Evolutionary conservation across 1,140 invertebrate species (phyloP), one percentile per base, ranked within the genome.

Genomic region (Lordiphosa clarofinis): DNA sequence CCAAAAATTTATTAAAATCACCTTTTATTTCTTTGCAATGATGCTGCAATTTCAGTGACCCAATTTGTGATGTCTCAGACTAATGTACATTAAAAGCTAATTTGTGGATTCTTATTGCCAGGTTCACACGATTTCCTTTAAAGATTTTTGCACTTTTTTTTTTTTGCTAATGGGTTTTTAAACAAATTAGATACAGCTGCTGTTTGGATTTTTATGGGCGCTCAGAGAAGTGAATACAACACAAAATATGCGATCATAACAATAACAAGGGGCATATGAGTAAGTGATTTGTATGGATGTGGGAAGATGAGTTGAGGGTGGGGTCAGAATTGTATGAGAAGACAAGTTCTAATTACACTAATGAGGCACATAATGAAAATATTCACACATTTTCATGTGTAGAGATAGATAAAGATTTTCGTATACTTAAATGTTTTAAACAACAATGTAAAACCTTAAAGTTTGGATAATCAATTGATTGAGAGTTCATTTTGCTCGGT

Each of bases 141-240:
- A 73, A 56, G 65, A 65, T 53, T 53, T 56, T 50, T 79, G 59
- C 74, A 79, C 56, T 75, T 60, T 63, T 61, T 43, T 56, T 76
- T 15, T n/a, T 24, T 39, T 28, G 15, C 37, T 52, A 76, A 82
- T 84, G 59, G 67, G 44, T 57, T 59, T 68, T 68, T 47, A 73
- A 84, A 61, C 68, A 72, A 82, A 76, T 82, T 82, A 73, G 78
- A 58, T 39, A 64, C 63, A 76, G 76, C 76, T 82, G 76, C 76
- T 76, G 72, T 59, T 73, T 49, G 33, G 48, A 24, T 38, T 44
- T 66, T 60, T 73, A 61, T 60, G 55, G 47, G 46, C 11, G 19
- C 21, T 56, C 60, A 69, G 55, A 44, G 56, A 56, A 49, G 48
- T 48, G 64, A 39, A 62, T 68, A 56, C 52, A 54, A 70, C 28